Evolutionary conservation across 1,140 invertebrate genomes (phyloP).

Genomic region (Varroa destructor): DNA sequence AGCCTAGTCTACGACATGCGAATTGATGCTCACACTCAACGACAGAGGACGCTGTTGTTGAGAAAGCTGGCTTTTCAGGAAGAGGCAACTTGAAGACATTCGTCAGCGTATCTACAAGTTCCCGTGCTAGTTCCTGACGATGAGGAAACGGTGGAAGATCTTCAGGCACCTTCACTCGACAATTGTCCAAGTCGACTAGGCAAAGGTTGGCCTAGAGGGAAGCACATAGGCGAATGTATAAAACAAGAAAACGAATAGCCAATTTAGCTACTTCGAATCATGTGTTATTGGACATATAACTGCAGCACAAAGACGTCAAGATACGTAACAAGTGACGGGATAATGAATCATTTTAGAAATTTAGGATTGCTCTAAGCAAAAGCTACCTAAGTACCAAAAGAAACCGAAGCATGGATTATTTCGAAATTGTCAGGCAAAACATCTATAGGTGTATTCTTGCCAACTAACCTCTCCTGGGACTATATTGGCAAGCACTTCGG

Average conservation of each 20-base stretch:
- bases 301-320: no score
- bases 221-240: background rate
- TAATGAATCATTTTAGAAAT: no score
- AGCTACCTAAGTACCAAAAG: no score
- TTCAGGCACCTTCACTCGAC: constrained; percentile 79
- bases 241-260: background rate
- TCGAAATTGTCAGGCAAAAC: constrained; percentile 17
- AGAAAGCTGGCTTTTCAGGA: constrained; percentile 33
- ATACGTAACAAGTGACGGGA: no score
- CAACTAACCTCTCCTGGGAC: constrained; percentile 45
- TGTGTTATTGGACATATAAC: background rate
- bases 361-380: no score
- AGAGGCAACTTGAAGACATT: constrained; percentile 43
- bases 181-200: constrained; percentile 87
- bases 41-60: no score
- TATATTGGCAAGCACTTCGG: constrained; percentile 28
- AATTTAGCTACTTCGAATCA: background rate
- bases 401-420: constrained; percentile 30
- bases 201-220: constrained; percentile 63
- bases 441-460: background rate
- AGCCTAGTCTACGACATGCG: no score
- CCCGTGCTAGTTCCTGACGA: constrained; percentile 65
- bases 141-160: constrained; percentile 86
- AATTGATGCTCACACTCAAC: no score
- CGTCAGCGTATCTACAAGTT: constrained; percentile 64